Conservation (phyloP, 1,140 invertebrate genomes). For the Drosophila pallidifrons region DNA sequence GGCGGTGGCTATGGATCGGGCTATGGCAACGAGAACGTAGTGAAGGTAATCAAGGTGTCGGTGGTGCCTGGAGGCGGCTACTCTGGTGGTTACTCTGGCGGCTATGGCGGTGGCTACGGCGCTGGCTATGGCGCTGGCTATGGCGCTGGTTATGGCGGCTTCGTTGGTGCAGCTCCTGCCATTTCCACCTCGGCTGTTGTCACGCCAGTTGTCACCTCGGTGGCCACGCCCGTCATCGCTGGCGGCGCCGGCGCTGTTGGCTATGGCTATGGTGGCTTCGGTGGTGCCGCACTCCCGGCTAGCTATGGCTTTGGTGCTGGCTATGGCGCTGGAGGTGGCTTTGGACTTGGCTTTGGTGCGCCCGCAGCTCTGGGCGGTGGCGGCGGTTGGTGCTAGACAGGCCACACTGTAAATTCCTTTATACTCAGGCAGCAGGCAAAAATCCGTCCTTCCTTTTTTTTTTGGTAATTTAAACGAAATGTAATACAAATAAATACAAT, state of each 20-base stretch:
- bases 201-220: constrained; percentile 69
- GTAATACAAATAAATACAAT: constrained; percentile 9
- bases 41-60: constrained; percentile 76
- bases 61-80: constrained; percentile 54
- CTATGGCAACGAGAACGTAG: constrained; percentile 68
- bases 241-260: constrained; percentile 48
- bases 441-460: constrained; percentile 20
- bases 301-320: constrained; percentile 54
- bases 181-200: constrained; percentile 74
- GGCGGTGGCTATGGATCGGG: constrained; percentile 44
- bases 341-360: constrained; percentile 61
- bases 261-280: constrained; percentile 29
- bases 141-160: constrained; percentile 26
- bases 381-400: constrained; percentile 46
- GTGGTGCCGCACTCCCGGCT: constrained; percentile 42
- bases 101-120: constrained; percentile 51
- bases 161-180: constrained; percentile 66
- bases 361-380: constrained; percentile 21
- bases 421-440: background rate
- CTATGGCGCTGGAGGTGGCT: constrained; percentile 66
- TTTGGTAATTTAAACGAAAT: constrained; percentile 24
- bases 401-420: background rate
- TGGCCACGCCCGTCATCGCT: constrained; percentile 58
- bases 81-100: constrained; percentile 30
- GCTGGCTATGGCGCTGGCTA: constrained; percentile 42